Percentiles rank a stretch among this genome's conserved stretches.
phyloP scores from a whole-genome alignment of 1,140 invertebrate species.

The Solen grandis region DNA sequence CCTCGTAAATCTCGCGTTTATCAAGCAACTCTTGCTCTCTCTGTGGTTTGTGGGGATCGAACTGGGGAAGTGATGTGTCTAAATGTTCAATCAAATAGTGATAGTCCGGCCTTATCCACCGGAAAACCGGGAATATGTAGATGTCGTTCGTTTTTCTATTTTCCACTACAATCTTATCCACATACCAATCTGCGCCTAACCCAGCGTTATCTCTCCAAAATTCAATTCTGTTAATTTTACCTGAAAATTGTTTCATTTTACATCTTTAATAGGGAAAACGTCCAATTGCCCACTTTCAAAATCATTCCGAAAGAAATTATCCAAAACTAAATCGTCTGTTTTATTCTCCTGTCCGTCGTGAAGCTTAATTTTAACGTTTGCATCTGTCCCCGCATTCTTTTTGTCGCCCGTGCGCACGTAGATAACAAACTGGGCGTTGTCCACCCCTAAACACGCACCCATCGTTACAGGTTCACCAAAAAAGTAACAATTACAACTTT shows the following conservation, averaged over 20 bases:
- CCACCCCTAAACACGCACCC: conserved; percentile 59
- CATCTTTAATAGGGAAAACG: conserved; percentile 69
- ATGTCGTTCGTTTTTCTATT: conserved; percentile 73
- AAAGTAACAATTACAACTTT: too few relatives aligned
- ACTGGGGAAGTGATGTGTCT: conserved; percentile 81
- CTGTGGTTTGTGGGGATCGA: conserved; percentile 77
- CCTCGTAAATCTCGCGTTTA: conserved; percentile 77
- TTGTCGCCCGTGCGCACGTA: conserved; percentile 66
- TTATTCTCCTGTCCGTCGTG: conserved; percentile 72
- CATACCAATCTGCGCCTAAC: conserved; percentile 80
- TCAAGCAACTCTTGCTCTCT: conserved; percentile 78
- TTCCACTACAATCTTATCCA: conserved; percentile 79
- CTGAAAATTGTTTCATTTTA: conserved; percentile 59
- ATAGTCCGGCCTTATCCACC: conserved; percentile 80
- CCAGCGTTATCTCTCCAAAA: conserved; percentile 80
- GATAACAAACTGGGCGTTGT: conserved; percentile 57
- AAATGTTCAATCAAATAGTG: conserved; percentile 80
- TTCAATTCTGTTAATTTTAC: conserved; percentile 73
- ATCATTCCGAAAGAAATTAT: conserved; percentile 79
- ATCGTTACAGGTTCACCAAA: too few relatives aligned
- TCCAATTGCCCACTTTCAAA: conserved; percentile 79
- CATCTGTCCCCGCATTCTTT: conserved; percentile 65
- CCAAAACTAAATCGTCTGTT: conserved; percentile 73
- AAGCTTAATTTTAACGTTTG: conserved; percentile 70
- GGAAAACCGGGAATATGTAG: conserved; percentile 80